A percentile compares a stretch with the other conserved stretches of the same genome.
Conservation (phyloP, 64 coral and sea anemone genomes). For the Actinia tenebrosa region DNA sequence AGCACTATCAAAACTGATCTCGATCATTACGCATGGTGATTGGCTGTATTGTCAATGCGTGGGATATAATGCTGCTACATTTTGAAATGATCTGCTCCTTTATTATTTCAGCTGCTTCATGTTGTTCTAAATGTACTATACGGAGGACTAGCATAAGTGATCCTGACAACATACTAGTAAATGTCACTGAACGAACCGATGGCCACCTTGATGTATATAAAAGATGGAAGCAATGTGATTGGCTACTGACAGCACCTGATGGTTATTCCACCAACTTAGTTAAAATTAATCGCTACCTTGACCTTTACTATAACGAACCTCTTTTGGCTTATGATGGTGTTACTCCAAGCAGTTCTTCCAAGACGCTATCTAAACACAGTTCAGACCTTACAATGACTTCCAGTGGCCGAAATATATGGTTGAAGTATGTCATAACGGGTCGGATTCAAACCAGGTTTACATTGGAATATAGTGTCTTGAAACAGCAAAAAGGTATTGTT, state of each 20-base stretch:
- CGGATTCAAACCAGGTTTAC: neutral
- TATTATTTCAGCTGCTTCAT: neutral
- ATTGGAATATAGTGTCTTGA: neutral
- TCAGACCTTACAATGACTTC: neutral
- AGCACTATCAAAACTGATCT: too few relatives aligned
- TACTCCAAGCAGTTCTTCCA: neutral
- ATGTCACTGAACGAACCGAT: neutral
- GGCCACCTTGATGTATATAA: neutral
- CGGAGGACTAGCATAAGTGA: neutral
- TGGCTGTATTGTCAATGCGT: too few relatives aligned
- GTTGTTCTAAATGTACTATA: neutral
- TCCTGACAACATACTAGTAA: neutral
- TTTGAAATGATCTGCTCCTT: too few relatives aligned
- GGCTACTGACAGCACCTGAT: neutral
- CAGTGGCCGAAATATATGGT: neutral
- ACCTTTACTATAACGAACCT: neutral
- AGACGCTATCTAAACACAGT: neutral
- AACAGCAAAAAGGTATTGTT: neutral
- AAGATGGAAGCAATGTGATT: neutral
- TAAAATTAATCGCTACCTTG: neutral
- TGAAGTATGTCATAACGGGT: neutral
- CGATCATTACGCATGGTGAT: too few relatives aligned
- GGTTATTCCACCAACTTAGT: neutral
- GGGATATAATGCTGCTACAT: too few relatives aligned
- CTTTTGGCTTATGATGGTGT: neutral